phyloP scores from a whole-genome alignment of 2,113 vertebrate species.

The Trochalopteron elliotii region DNA sequence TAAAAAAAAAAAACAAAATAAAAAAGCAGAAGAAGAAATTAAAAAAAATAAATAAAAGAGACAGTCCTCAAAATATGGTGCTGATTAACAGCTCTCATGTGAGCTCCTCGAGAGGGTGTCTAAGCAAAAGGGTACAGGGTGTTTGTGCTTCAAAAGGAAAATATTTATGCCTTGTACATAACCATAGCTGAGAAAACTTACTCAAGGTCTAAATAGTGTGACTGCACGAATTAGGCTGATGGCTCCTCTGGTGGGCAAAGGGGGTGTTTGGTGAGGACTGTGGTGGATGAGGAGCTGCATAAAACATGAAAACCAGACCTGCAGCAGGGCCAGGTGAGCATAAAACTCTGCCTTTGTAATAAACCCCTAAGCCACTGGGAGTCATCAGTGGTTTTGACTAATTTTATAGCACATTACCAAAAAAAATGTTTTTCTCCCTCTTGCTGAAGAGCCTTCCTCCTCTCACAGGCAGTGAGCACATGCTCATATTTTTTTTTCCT shows the following conservation, averaged over 20 bases:
- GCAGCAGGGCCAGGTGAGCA: neutral
- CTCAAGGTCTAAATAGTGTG: neutral
- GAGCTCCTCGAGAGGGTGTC: neutral
- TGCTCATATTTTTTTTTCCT: neutral
- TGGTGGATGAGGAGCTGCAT: neutral
- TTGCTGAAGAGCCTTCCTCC: neutral
- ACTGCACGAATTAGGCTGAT: slow-evolving; percentile 4
- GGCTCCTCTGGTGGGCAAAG: neutral
- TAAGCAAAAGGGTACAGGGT: neutral
- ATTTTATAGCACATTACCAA: neutral
- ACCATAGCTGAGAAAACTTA: slow-evolving; percentile 33
- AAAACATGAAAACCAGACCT: neutral
- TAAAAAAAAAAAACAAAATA: accelerated
- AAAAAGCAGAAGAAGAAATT: neutral
- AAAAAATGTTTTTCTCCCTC: neutral
- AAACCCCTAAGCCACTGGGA: neutral
- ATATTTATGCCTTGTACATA: slow-evolving; percentile 34
- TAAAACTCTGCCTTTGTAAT: neutral
- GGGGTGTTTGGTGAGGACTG: neutral
- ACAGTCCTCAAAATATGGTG: slow-evolving; percentile 8
- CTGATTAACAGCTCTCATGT: neutral
- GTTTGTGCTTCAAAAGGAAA: slow-evolving; percentile 30
- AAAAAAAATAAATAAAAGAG: neutral
- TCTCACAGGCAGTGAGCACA: neutral
- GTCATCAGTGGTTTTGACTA: neutral